These are phyloP conservation scores for Zoanthus solanderi DNA, from an alignment of 92 coral and sea anemone genomes.

Conservation along the genomic window DNA sequence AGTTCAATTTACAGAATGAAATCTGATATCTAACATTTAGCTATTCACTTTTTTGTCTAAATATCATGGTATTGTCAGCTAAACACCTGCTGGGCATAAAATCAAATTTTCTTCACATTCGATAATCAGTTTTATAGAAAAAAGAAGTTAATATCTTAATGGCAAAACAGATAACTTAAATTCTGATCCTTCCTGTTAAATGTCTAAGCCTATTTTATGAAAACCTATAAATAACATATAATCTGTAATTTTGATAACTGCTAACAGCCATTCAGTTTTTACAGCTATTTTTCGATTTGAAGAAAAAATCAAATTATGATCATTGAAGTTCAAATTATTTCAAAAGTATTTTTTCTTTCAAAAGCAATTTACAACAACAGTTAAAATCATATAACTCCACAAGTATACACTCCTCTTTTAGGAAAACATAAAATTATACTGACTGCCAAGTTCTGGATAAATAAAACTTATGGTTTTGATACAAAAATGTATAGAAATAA, in stretches of 20 bases:
- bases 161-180: not conserved
- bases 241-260: not conserved
- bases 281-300: not conserved
- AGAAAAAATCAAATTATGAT: not conserved
- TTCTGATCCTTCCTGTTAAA: not conserved
- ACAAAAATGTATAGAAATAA: too few relatives aligned
- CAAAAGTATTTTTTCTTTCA: too few relatives aligned
- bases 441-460: too few relatives aligned
- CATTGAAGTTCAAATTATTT: too few relatives aligned
- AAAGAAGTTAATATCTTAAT: not conserved
- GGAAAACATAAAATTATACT: too few relatives aligned
- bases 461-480: too few relatives aligned
- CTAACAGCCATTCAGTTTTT: not conserved
- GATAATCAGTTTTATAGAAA: not conserved
- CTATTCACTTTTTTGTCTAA: not conserved
- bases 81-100: not conserved
- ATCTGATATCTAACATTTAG: too few relatives aligned
- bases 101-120: not conserved
- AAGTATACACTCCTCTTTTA: too few relatives aligned
- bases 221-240: not conserved
- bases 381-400: too few relatives aligned
- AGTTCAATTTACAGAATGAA: too few relatives aligned
- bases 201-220: not conserved
- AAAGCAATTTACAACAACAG: too few relatives aligned
- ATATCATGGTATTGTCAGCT: not conserved